Evolutionary conservation across 64 coral and sea anemone genomes (phyloP), one percentile per base, ranked within the genome.

Genomic region (Exaiptasia diaphana): DNA sequence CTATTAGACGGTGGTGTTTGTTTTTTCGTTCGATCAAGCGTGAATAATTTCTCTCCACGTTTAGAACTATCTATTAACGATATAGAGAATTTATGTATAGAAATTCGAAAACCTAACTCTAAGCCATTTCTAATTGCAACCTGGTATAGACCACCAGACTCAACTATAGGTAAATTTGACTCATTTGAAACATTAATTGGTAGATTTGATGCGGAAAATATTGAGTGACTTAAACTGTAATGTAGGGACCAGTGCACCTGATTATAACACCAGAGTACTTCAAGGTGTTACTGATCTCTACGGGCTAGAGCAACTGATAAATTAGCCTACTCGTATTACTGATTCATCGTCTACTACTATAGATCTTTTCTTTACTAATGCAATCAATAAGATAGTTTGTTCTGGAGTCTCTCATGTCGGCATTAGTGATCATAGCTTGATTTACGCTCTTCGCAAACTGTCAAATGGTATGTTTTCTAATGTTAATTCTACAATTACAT

Each of bases 161-260:
- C n/a, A n/a, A n/a, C n/a, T n/a, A n/a, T n/a, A n/a, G n/a, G n/a
- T n/a, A n/a, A n/a, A n/a, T n/a, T n/a, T n/a, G n/a, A n/a, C n/a
- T n/a, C n/a, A n/a, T n/a, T n/a, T n/a, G n/a, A n/a, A n/a, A n/a
- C n/a, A n/a, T n/a, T 79, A 2, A 11, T 68, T 3, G 85, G 85
- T 13, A 88, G 31, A 35, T 45, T 80, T 22, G 75, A 88, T 21
- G 12, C 85, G 20, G 75, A n/a, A 34, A 71, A 80, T 88, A 24
- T 88, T 27, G 85, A 88, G 84, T 68, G 73, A 87, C 45, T n/a
- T 87, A 15, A 72, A 88, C 60, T 88, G 64, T 22, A 88, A 88
- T 57, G n/a, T 79, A 0, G 46, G 63, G 1, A 20, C 76, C 3
- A 3, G 27, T 69, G n/a, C 26, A 27, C 38, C 54, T 2, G 84